Percentiles rank a stretch among this genome's conserved stretches.
Conservation (phyloP, 2,888 invertebrate genomes). For the Teinopalpus imperialis region DNA sequence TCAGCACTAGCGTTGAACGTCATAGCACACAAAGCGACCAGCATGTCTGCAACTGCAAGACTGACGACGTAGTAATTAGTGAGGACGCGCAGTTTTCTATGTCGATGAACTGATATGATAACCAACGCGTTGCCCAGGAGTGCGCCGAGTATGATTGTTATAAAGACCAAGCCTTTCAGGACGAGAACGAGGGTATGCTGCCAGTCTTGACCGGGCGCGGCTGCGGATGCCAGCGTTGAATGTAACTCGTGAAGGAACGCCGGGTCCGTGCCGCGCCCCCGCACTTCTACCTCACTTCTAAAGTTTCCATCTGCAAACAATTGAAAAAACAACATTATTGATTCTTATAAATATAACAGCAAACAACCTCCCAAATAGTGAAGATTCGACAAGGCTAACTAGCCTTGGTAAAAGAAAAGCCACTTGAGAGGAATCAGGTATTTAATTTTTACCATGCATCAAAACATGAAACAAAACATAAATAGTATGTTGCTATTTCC, state of each 20-base stretch:
- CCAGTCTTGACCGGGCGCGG: constrained; percentile 72
- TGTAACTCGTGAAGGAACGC: constrained; percentile 70
- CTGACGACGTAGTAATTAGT: constrained; percentile 98
- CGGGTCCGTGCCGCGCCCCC: constrained; percentile 78
- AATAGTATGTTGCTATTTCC: too few relatives aligned
- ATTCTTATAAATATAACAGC: too few relatives aligned
- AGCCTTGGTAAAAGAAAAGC: too few relatives aligned
- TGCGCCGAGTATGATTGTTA: constrained; percentile 93
- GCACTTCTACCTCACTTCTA: constrained; percentile 70
- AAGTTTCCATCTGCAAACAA: constrained; percentile 67
- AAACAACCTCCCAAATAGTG: too few relatives aligned
- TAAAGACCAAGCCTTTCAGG: constrained; percentile 90
- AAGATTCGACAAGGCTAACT: too few relatives aligned
- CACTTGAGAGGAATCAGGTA: too few relatives aligned
- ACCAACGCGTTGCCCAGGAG: constrained; percentile 96
- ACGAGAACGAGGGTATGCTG: constrained; percentile 81
- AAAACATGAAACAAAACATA: too few relatives aligned
- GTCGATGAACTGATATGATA: constrained; percentile 91
- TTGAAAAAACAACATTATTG: constrained; percentile 30
- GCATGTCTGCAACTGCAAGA: constrained; percentile 95
- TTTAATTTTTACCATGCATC: too few relatives aligned
- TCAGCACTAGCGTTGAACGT: constrained; percentile 96
- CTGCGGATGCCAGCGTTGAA: constrained; percentile 74
- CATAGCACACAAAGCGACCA: constrained; percentile 96
- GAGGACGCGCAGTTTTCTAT: constrained; percentile 91